Percentiles rank a stretch among this genome's conserved stretches.
These are phyloP conservation scores for Acrossocheilus wenchowensis DNA, from an alignment of 2,797 vertebrate species.

Conservation along the genomic window DNA sequence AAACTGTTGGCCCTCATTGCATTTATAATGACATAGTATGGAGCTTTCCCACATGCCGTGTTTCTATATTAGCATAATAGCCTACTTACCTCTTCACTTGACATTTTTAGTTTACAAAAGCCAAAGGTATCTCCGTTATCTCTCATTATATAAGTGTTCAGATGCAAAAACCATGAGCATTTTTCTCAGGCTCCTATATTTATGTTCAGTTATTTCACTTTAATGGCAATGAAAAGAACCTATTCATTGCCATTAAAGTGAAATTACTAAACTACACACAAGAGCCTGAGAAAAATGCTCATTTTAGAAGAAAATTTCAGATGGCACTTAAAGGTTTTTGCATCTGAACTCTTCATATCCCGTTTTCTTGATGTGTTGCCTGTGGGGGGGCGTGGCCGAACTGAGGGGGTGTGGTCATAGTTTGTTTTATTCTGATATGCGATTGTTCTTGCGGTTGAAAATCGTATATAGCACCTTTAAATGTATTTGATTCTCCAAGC, in stretches of 20 bases:
- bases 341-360: too few species aligned
- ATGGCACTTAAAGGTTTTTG: too few species aligned
- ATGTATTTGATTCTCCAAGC: constrained; percentile 1
- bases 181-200: neutral
- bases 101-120: neutral
- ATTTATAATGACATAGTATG: neutral
- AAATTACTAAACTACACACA: too few species aligned
- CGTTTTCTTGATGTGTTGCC: too few species aligned
- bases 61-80: neutral
- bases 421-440: neutral
- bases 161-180: neutral
- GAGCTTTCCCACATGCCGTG: neutral
- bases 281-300: too few species aligned
- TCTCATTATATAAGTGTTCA: neutral
- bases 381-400: neutral
- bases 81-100: neutral
- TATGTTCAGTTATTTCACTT: neutral
- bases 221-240: neutral
- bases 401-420: neutral
- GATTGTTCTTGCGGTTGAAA: neutral
- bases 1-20: too few species aligned
- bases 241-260: neutral
- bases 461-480: constrained; percentile 1
- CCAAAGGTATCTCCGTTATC: neutral
- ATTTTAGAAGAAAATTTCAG: too few species aligned